Percentiles rank a stretch among this genome's conserved stretches.
Evolutionary conservation across 2,888 invertebrate species (phyloP).

Genomic region (Acronicta leporina): DNA sequence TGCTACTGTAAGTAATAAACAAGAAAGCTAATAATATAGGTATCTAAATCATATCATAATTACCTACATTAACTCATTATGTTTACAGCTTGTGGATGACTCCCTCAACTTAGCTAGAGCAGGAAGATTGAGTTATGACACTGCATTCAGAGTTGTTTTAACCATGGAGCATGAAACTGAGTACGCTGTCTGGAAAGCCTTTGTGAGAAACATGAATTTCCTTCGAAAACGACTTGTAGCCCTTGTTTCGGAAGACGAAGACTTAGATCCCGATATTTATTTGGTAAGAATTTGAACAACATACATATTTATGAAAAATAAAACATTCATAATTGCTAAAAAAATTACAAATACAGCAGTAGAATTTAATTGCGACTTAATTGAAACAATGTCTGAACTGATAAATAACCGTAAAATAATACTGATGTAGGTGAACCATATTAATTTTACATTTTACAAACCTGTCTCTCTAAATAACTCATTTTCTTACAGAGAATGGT

Average conservation of each 20-base stretch:
- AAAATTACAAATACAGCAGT: no score
- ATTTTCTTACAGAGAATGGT: constrained; percentile 74
- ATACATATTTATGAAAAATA: no score
- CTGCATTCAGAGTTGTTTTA: constrained; percentile 91
- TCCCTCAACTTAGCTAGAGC: constrained; percentile 91
- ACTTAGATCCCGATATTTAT: constrained; percentile 78
- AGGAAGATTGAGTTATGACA: constrained; percentile 90
- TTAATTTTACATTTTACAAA: no score
- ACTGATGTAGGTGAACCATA: no score
- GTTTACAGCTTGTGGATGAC: constrained; percentile 93
- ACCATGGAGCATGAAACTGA: constrained; percentile 92
- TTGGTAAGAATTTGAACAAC: constrained; percentile 63
- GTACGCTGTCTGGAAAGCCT: constrained; percentile 92
- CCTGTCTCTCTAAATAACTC: no score
- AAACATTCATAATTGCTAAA: no score
- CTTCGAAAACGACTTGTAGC: constrained; percentile 74
- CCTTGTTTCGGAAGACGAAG: constrained; percentile 66
- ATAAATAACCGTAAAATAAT: no score
- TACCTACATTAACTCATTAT: neutral
- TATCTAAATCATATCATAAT: neutral
- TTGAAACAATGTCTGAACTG: no score
- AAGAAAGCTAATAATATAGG: neutral
- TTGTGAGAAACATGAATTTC: constrained; percentile 82
- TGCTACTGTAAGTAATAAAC: constrained; percentile 82
- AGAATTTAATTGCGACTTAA: no score